phyloP scores from a whole-genome alignment of 92 coral and sea anemone genomes.

The Porites evermanni region DNA sequence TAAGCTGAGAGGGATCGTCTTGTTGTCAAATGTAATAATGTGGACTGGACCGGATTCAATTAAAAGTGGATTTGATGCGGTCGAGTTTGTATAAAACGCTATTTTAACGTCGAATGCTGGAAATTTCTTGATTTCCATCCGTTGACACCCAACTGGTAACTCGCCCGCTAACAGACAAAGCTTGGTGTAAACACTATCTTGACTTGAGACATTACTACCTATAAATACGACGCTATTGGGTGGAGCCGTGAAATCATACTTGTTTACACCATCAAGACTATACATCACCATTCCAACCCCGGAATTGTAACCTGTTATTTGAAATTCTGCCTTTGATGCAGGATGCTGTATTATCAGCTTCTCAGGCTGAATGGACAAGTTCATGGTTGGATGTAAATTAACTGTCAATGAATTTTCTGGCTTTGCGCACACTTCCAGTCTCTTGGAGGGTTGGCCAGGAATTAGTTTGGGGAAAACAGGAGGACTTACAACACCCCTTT shows the following conservation, averaged over 20 bases:
- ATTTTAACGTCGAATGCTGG: background rate
- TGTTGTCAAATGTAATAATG: background rate
- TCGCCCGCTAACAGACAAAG: background rate
- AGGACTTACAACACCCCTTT: conserved; percentile 43
- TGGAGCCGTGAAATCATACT: conserved; percentile 15
- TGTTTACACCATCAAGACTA: conserved; percentile 40
- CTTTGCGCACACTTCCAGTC: conserved; percentile 34
- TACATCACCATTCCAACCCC: conserved; percentile 62
- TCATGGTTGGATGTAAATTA: conserved; percentile 39
- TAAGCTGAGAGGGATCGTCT: background rate
- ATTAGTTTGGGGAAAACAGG: conserved; percentile 64
- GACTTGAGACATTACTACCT: background rate
- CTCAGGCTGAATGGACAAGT: conserved; percentile 36
- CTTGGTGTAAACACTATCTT: background rate
- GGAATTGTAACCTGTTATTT: conserved; percentile 34
- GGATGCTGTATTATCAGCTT: conserved; percentile 36
- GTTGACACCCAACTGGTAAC: background rate
- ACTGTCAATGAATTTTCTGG: conserved; percentile 52
- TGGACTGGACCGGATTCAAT: background rate
- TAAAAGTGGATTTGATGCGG: too few relatives aligned
- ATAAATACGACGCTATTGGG: background rate
- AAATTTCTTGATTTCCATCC: background rate
- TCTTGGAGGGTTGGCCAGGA: conserved; percentile 25
- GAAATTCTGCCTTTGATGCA: conserved; percentile 40
- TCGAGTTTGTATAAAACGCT: too few relatives aligned